Evolutionary conservation across 2,113 vertebrate genomes (phyloP), one percentile per base, ranked within the genome.

Genomic region (Corynorhinus townsendii): DNA sequence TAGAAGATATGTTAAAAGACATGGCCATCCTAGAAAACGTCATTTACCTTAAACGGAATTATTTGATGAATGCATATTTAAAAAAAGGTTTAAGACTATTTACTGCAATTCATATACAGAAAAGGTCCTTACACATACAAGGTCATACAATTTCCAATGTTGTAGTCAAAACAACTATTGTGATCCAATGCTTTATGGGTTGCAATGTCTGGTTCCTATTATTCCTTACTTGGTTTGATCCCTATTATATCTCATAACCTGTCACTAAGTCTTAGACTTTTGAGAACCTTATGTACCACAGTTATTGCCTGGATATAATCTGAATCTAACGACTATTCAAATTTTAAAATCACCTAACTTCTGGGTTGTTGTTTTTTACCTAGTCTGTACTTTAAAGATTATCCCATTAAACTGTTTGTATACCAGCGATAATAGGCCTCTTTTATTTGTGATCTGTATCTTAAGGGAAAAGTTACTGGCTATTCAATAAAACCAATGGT

Each of bases 391-490:
- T 72, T 91, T 62, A 52, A 92, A 81, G 69, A 33, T 40, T 69
- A n/a, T 40, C 56, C 14, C 72, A 72, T 45, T 77, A 75, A 59
- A 64, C 4, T 85, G 10, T 69, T 75, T 22, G 17, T 35, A 91
- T 14, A 93, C 28, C 59, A 30, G 83, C 28, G 73, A 14, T 49
- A 68, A 86, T 14, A 92, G 45, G 49, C 64, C 47, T 93, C 35
- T 69, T 69, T 82, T 90, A 43, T 68, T 72, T 73, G 26, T n/a
- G 33, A 81, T 95, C 89, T 82, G 33, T 66, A 79, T 9, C 40
- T 91, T 94, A 91, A 90, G 14, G 43, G 81, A 77, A 86, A 93
- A 93, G 49, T 72, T 95, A 72, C n/a, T 64, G 16, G 47, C 66
- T 86, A 81, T 7, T 47, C 38, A 91, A 95, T 90, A 92, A 96